phyloP scores from a whole-genome alignment of 2,113 vertebrate species.

The Oncorhynchus nerka region DNA sequence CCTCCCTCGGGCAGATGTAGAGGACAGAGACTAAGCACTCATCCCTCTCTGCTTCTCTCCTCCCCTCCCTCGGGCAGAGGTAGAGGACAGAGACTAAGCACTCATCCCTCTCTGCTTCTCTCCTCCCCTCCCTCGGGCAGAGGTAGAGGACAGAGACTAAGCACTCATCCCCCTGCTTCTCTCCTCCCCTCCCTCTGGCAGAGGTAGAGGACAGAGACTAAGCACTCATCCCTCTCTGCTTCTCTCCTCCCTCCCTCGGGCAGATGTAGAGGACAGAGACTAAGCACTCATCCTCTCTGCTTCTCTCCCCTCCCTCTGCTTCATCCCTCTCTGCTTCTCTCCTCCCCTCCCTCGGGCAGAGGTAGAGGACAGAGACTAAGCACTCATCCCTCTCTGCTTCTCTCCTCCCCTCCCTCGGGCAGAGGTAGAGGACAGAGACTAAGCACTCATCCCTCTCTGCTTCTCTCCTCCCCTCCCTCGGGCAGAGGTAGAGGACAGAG shows the following conservation, averaged over 20 bases:
- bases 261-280: conserved; percentile 55
- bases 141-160: conserved; percentile 46
- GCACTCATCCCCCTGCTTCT: conserved; percentile 28
- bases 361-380: conserved; percentile 42
- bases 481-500: conserved; percentile 60
- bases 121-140: conserved; percentile 56
- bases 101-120: conserved; percentile 27
- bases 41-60: too few species aligned
- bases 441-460: conserved; percentile 22
- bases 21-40: conserved; percentile 23
- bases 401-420: too few species aligned
- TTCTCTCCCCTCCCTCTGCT: conserved; percentile 53
- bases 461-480: conserved; percentile 43
- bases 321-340: conserved; percentile 25
- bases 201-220: conserved; percentile 50
- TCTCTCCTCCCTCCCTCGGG: conserved; percentile 50
- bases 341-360: conserved; percentile 57
- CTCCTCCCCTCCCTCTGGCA: conserved; percentile 53
- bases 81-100: conserved; percentile 40
- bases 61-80: too few species aligned
- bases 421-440: conserved; percentile 37
- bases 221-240: conserved; percentile 25
- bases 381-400: too few species aligned
- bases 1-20: conserved; percentile 62
- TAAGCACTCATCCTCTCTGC: conserved; percentile 22